phyloP scores from a whole-genome alignment of 2,113 vertebrate species.

The Xerus inauris region DNA sequence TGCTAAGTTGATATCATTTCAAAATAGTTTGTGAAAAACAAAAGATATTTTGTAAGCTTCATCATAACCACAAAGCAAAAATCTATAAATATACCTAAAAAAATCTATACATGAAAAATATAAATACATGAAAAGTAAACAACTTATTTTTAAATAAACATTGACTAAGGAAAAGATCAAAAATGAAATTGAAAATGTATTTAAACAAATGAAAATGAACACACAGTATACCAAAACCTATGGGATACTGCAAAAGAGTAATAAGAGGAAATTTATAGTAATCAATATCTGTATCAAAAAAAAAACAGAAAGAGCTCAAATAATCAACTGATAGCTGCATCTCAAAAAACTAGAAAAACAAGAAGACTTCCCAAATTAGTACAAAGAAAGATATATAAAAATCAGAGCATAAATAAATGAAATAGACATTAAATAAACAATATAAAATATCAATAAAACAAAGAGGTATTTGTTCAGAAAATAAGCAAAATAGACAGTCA shows the following conservation, averaged over 20 bases:
- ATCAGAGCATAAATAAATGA: neutral
- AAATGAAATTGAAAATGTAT: neutral
- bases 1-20: neutral
- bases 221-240: neutral
- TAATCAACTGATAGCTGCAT: neutral
- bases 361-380: neutral
- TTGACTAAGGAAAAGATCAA: neutral
- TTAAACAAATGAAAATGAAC: neutral
- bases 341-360: neutral
- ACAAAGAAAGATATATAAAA: neutral
- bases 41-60: neutral
- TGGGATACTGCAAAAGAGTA: neutral
- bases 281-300: neutral
- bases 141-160: neutral
- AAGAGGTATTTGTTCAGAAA: neutral
- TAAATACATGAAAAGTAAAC: neutral
- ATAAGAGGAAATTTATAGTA: neutral
- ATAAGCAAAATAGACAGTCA: neutral
- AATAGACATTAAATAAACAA: neutral
- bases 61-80: neutral
- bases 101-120: neutral
- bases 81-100: neutral
- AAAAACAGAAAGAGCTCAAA: neutral
- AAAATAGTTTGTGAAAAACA: neutral
- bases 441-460: neutral